Conservation (phyloP, 2,888 invertebrate species). For the Clanis bilineata region DNA sequence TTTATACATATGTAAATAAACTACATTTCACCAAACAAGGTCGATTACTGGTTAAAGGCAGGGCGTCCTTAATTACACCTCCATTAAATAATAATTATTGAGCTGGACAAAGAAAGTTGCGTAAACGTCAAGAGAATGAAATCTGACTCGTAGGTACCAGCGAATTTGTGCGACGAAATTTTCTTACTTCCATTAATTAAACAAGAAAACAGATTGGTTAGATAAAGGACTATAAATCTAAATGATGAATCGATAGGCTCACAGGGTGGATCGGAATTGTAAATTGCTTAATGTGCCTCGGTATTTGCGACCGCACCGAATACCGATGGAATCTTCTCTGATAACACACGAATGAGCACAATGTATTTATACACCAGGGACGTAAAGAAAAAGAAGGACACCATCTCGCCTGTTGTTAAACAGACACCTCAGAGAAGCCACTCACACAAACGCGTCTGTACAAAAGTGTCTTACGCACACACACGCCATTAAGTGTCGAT, state of each 20-base stretch:
- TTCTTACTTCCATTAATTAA: slow-evolving; percentile 77
- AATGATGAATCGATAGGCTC: slow-evolving; percentile 78
- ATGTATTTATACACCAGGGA: background rate
- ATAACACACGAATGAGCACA: slow-evolving; percentile 22
- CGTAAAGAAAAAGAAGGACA: no score
- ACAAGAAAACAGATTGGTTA: slow-evolving; percentile 75
- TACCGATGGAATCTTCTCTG: slow-evolving; percentile 33
- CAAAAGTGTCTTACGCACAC: no score
- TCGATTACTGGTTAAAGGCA: background rate
- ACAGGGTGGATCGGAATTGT: slow-evolving; percentile 66
- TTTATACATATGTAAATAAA: background rate
- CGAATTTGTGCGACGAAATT: slow-evolving; percentile 52
- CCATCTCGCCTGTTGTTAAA: no score
- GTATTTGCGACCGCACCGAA: slow-evolving; percentile 39
- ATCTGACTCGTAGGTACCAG: slow-evolving; percentile 37
- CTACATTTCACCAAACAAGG: slow-evolving; percentile 3
- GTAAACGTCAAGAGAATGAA: slow-evolving; percentile 39
- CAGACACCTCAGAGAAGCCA: no score
- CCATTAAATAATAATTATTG: slow-evolving; percentile 31
- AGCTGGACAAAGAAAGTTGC: slow-evolving; percentile 30
- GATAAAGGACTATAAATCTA: slow-evolving; percentile 79
- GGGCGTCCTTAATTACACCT: slow-evolving; percentile 21
- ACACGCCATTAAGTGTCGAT: no score
- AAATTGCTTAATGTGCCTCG: slow-evolving; percentile 68
- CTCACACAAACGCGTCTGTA: no score